Evolutionary conservation across 2,797 vertebrate genomes (phyloP).

Genomic region (Iguana delicatissima): DNA sequence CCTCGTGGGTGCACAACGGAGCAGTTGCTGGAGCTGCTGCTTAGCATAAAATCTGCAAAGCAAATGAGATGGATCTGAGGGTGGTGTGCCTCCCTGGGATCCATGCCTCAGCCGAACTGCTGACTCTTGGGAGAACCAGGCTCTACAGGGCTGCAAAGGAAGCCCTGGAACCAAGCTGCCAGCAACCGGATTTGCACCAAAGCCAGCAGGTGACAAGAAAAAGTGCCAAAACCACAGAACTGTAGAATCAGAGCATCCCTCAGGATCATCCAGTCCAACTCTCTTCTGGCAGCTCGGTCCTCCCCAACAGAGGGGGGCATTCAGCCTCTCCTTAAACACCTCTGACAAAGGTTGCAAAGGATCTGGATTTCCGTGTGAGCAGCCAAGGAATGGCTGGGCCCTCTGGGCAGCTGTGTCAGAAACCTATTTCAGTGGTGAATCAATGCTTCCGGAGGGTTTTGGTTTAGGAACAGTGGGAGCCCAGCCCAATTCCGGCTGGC

Average conservation of each 20-base stretch:
- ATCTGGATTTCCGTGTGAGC: background rate
- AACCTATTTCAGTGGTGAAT: no score
- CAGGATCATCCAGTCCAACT: background rate
- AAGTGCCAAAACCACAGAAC: background rate
- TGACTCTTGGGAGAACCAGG: no score
- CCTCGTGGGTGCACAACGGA: background rate
- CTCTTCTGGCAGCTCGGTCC: background rate
- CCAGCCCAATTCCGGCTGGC: no score
- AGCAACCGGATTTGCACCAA: background rate
- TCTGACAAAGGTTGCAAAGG: no score
- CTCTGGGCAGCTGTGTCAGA: background rate
- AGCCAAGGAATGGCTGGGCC: background rate
- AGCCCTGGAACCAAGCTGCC: background rate
- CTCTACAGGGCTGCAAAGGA: no score
- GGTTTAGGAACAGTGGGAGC: no score
- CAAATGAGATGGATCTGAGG: background rate
- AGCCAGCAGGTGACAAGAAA: background rate
- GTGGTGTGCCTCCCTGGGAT: rapidly evolving
- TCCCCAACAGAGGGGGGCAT: background rate
- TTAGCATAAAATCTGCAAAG: background rate
- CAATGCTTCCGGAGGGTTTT: no score
- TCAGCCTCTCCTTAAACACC: no score
- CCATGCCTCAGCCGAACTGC: background rate
- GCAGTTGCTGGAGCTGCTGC: background rate
- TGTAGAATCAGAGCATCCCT: background rate